A percentile compares a stretch with the other conserved stretches of the same genome.
phyloP scores from a whole-genome alignment of 2,888 invertebrate species.

The Diarsia rubi region DNA sequence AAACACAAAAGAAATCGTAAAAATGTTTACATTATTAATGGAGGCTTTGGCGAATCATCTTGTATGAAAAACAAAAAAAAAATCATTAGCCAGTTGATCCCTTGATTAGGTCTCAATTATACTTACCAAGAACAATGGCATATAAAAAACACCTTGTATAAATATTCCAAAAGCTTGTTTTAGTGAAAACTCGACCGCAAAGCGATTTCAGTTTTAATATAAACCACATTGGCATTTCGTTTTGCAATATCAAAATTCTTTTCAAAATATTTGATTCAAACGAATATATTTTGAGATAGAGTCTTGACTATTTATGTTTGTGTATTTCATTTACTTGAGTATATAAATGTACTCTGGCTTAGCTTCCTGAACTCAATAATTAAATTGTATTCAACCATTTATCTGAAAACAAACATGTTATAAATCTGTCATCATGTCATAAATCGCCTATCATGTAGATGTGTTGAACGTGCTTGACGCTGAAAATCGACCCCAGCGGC shows the following conservation, averaged over 20 bases:
- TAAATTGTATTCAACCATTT: neutral
- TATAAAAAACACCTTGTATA: neutral
- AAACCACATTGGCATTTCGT: neutral
- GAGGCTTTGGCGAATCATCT: too few relatives aligned
- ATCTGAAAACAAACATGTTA: too few relatives aligned
- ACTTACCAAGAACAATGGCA: too few relatives aligned
- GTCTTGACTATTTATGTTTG: neutral
- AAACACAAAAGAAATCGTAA: too few relatives aligned
- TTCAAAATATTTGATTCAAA: conserved; percentile 3
- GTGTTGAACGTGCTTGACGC: neutral
- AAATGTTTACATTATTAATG: too few relatives aligned
- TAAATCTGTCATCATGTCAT: too few relatives aligned
- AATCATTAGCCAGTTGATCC: too few relatives aligned
- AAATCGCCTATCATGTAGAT: neutral
- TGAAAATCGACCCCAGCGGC: too few relatives aligned
- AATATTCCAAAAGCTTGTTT: neutral
- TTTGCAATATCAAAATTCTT: neutral
- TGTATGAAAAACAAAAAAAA: too few relatives aligned
- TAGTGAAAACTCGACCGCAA: conserved; percentile 1
- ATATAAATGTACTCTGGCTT: neutral
- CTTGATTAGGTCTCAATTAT: too few relatives aligned
- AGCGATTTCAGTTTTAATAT: conserved; percentile 5
- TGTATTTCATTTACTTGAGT: neutral
- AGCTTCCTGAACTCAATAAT: neutral
- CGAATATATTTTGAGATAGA: neutral